phyloP scores from a whole-genome alignment of 2,888 invertebrate genomes.

The Melieria picta region DNA sequence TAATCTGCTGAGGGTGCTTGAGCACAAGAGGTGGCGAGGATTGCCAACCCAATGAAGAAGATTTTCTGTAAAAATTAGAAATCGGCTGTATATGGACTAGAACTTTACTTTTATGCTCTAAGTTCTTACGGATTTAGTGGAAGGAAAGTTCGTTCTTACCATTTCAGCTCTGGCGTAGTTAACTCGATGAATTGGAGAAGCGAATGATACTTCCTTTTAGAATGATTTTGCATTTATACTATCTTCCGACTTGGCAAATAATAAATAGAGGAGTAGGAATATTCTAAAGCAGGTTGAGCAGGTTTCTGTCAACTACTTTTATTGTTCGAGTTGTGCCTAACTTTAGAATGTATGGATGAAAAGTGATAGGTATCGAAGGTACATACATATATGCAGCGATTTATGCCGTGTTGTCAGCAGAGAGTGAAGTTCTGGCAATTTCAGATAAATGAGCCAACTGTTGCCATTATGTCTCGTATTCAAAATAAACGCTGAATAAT shows the following conservation, averaged over 20 bases:
- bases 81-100: not conserved
- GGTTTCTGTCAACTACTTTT: not conserved
- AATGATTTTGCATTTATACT: constrained; percentile 10
- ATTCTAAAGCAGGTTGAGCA: constrained; percentile 6
- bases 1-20: constrained; percentile 31
- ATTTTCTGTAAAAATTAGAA: constrained; percentile 33
- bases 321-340: not conserved
- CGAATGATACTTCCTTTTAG: constrained; percentile 5
- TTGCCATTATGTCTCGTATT: not conserved
- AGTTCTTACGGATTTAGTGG: not conserved
- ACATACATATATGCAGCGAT: too few species aligned
- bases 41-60: constrained; percentile 27
- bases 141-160: not conserved
- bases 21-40: constrained; percentile 32
- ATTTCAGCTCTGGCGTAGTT: not conserved
- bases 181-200: not conserved
- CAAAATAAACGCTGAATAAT: too few species aligned
- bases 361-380: not conserved
- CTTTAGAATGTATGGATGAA: not conserved
- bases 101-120: not conserved
- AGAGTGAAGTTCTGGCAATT: too few species aligned
- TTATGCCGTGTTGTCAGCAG: not conserved
- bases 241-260: not conserved
- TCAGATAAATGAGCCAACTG: not conserved
- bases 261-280: not conserved